Percentiles rank a stretch among this genome's conserved stretches.
Evolutionary conservation across 2,888 invertebrate genomes (phyloP).

Genomic region (Mystacides longicornis): DNA sequence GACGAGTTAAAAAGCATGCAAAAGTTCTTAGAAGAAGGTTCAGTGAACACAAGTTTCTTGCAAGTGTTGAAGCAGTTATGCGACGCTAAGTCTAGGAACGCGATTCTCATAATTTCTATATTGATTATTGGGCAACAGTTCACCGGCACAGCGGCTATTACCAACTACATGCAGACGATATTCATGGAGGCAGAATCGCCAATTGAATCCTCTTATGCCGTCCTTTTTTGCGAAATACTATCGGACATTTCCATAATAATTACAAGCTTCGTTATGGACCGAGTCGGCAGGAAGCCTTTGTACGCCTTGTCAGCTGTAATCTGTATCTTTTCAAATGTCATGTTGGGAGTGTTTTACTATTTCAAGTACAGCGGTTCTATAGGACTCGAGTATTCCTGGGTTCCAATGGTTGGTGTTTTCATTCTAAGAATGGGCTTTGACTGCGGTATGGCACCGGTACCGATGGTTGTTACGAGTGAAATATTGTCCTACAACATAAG

Average conservation of each 20-base stretch:
- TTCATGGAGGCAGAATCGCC: constrained; percentile 21
- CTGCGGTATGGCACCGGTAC: constrained; percentile 21
- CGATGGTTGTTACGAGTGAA: constrained; percentile 24
- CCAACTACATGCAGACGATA: constrained; percentile 23
- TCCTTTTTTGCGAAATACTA: constrained; percentile 20
- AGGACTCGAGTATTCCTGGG: constrained; percentile 18
- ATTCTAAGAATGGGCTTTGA: constrained; percentile 23
- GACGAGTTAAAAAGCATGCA: constrained; percentile 23
- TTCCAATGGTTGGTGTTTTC: constrained; percentile 22
- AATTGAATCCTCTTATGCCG: constrained; percentile 18
- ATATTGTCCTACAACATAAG: constrained; percentile 25
- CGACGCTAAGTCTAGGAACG: constrained; percentile 19
- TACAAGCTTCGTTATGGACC: constrained; percentile 21
- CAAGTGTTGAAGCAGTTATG: constrained; percentile 19
- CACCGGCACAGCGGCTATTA: constrained; percentile 20
- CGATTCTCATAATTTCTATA: constrained; percentile 22
- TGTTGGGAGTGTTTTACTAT: constrained; percentile 18
- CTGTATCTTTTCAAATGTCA: constrained; percentile 18
- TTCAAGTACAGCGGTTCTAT: constrained; percentile 10
- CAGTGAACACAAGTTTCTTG: constrained; percentile 14
- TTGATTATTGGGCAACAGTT: constrained; percentile 22
- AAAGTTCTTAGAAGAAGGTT: constrained; percentile 20
- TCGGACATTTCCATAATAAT: constrained; percentile 17
- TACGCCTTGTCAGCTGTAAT: constrained; percentile 18
- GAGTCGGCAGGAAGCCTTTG: constrained; percentile 23